Base-by-base conservation (phyloP, 2,113 vertebrate species). In the Phalacrocorax carbo region DNA sequence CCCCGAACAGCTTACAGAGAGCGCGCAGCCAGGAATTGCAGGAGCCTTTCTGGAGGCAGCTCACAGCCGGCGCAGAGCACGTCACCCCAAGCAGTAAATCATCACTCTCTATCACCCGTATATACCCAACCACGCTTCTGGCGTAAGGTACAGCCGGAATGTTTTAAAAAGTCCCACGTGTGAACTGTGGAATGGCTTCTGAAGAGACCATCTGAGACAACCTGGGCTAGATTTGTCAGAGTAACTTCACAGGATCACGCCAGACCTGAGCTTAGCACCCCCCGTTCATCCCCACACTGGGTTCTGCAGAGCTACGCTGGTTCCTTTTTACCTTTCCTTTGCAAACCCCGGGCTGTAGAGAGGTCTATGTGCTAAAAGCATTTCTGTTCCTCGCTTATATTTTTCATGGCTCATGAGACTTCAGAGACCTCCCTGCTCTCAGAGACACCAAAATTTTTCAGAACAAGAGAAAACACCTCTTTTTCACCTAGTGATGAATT, bases 241-340 rank as follows among this genome's bases (percentile, higher is more conserved):
- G 61, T 11, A 64, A 40, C 1, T 2, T 23, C 32, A 29, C 6
- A 27, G 64, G 62, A 30, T 22, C 3, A 2, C 0, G 1, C 18
- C 76, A 55, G 20, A 42, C 14, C 16, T 23, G 6, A 52, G 16
- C 12, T 58, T 44, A 61, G 49, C 1, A 0, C 6, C 72, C 23
- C 42, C 36, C 30, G 4, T 19, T 75, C 38, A 19, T 32, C 26
- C 65, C 27, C 20, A 20, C n/a, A 64, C 42, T 0, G 2, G 5
- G 57, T 76, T 75, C 61, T 78, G 65, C 69, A 85, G n/a, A 52
- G 17, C 14, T 17, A 1, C 1, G 0, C n/a, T 36, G 13, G 8
- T 4, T 46, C 17, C 11, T n/a, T 51, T 40, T 32, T 19, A 8
- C 20, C 32, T 19, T 82, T 71, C 42, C 82, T 65, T 49, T 64